Evolutionary conservation across 2,113 vertebrate species (phyloP), one percentile per base, ranked within the genome.

Genomic region (Cynocephalus volans): DNA sequence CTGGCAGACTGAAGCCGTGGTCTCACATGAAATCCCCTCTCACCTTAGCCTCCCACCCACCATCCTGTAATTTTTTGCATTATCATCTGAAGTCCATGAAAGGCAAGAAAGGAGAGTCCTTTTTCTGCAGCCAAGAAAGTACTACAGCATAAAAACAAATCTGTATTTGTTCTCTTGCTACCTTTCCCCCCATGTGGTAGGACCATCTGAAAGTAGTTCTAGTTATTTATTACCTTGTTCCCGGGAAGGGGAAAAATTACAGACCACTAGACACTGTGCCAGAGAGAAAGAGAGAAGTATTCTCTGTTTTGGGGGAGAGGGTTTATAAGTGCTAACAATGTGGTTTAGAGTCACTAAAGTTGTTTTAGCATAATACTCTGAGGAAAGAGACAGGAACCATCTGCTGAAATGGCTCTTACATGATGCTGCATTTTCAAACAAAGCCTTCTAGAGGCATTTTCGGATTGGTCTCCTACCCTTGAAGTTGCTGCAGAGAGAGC

Each of bases 331-430:
- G 89, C 64, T 87, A 77, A 88, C 90, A 52, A 15, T 64, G 72
- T 33, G 36, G 77, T 67, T 95, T 75, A 81, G 69, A 93, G 67
- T 95, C 93, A 33, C 93, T 85, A 3, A 89, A 48, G 92, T 89
- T 95, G 93, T 95, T 91, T 97, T 95, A 92, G 89, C 96, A 75
- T 91, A 83, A 82, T 75, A 67, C 93, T 64, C 5, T 64, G 69
- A 96, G 90, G 96, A 80, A 86, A 76, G 89, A 95, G 95, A 95
- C 97, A 96, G 94, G 92, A 96, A 93, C 97, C 98, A 97, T 97
- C 96, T 97, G 96, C 45, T 97, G 96, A 90, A 90, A 95, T 91
- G 92, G 33, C 72, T 93, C 94, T 93, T 80, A 23, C 89, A 81
- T 76, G 96, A 94, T 88, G 92, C 91, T 86, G 54, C 96, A 48